Conservation (phyloP, 1,140 invertebrate genomes). For the Anoplophora glabripennis region DNA sequence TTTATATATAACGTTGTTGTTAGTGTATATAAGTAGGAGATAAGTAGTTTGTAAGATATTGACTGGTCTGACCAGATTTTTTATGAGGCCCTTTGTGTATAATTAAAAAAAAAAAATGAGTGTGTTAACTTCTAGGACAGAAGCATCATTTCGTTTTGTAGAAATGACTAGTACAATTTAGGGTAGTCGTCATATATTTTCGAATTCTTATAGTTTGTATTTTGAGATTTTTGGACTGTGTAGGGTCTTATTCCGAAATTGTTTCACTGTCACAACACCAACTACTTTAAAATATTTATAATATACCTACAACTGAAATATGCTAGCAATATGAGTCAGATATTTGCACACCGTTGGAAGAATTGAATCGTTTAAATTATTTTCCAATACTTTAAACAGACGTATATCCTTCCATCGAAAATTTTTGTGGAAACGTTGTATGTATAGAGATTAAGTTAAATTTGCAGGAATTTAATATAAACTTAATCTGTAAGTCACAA, state of each 20-base stretch:
- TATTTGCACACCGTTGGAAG: slow-evolving; percentile 30
- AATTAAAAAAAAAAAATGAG: slow-evolving; percentile 1
- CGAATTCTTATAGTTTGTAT: background rate
- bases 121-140: background rate
- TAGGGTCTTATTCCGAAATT: slow-evolving; percentile 2
- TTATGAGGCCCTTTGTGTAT: slow-evolving; percentile 32
- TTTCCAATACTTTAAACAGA: slow-evolving; percentile 8
- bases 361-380: slow-evolving; percentile 16
- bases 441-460: slow-evolving; percentile 38
- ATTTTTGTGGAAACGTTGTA: slow-evolving; percentile 44
- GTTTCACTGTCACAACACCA: slow-evolving; percentile 27
- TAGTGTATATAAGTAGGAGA: slow-evolving; percentile 32
- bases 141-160: background rate
- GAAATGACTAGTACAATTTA: slow-evolving; percentile 20
- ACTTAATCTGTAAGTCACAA: slow-evolving; percentile 41
- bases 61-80: slow-evolving; percentile 33
- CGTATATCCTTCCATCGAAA: slow-evolving; percentile 32
- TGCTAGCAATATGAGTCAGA: slow-evolving; percentile 27
- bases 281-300: slow-evolving; percentile 12
- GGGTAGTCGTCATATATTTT: background rate
- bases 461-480: slow-evolving; percentile 43
- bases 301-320: background rate
- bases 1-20: slow-evolving; percentile 33
- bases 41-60: slow-evolving; percentile 27
- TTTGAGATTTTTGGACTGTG: too few species aligned